Conservation (phyloP, 2,797 vertebrate genomes). For the Xiphorhynchus erythropygius region DNA sequence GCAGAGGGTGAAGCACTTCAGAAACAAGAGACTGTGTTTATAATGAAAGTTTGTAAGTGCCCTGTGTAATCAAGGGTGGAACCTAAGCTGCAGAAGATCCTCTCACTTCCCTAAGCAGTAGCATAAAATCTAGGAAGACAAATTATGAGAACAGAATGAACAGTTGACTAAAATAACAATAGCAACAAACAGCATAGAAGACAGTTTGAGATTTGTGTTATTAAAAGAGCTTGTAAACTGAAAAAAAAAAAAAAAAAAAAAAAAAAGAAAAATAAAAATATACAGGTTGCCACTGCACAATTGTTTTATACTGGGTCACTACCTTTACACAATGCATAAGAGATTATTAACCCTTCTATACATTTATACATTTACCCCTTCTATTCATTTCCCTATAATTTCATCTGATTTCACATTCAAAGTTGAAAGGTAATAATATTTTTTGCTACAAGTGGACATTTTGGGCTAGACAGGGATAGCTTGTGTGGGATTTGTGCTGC, state of each 20-base stretch:
- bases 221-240: neutral
- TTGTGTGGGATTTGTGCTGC: neutral
- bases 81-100: neutral
- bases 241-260: neutral
- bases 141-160: neutral
- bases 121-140: neutral
- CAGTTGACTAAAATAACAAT: neutral
- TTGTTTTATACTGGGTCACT: neutral
- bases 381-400: neutral
- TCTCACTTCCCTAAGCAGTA: neutral
- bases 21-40: neutral
- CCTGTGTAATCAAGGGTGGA: neutral
- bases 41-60: neutral
- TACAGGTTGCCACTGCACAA: neutral
- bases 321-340: neutral
- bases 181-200: neutral
- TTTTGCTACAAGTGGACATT: neutral
- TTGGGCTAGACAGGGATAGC: neutral
- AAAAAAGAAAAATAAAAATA: neutral
- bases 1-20: neutral
- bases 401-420: accelerated
- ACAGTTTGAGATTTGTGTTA: neutral
- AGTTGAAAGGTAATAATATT: neutral
- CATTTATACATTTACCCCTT: neutral
- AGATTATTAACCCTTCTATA: neutral